Percentiles rank a stretch among this genome's conserved stretches.
Evolutionary conservation across 2,888 invertebrate genomes (phyloP).

Genomic region (Dicycla oo): DNA sequence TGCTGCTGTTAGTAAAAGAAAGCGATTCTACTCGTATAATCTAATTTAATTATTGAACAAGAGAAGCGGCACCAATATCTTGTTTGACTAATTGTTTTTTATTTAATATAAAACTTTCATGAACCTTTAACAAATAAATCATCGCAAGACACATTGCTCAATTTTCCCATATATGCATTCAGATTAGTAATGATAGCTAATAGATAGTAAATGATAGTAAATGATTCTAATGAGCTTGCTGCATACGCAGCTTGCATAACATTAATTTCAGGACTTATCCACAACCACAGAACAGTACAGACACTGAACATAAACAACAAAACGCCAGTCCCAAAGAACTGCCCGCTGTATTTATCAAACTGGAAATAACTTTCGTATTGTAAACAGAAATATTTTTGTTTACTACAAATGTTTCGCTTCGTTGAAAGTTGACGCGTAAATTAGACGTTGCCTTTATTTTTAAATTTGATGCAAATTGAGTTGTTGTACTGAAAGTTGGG

Average conservation of each 20-base stretch:
- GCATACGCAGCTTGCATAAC: no score
- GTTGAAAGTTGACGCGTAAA: conserved; percentile 60
- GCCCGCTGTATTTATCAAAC: conserved; percentile 66
- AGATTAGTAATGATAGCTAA: neutral
- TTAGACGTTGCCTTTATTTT: conserved; percentile 59
- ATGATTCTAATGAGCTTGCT: neutral
- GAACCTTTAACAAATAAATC: neutral
- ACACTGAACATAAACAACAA: conserved; percentile 61
- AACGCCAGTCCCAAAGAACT: conserved; percentile 62
- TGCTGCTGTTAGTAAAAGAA: no score
- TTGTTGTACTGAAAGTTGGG: conserved; percentile 20
- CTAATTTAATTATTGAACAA: no score
- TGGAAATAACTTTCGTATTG: conserved; percentile 69
- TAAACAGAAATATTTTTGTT: conserved; percentile 78
- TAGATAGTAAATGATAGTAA: no score
- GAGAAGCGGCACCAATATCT: no score
- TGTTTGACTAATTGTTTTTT: no score
- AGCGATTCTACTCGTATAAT: no score
- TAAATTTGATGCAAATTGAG: conserved; percentile 61
- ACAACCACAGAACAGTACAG: neutral
- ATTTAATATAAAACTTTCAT: neutral
- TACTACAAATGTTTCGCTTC: conserved; percentile 76
- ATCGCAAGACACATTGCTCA: neutral
- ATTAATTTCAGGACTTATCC: conserved; percentile 46
- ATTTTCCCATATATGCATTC: neutral